phyloP scores from a whole-genome alignment of 2,888 invertebrate species.

The Megaustenia siamemsis region DNA sequence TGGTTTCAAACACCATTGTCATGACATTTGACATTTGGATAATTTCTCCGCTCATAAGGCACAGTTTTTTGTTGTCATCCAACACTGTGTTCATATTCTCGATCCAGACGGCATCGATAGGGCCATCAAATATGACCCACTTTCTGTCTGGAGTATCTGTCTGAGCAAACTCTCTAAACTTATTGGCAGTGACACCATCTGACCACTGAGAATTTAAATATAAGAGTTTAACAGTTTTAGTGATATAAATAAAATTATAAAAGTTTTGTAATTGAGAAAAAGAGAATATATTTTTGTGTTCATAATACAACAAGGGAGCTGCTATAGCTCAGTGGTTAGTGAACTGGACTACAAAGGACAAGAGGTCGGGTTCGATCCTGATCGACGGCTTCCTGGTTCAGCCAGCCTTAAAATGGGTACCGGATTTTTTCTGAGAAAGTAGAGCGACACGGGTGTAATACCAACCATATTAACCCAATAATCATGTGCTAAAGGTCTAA shows the following conservation, averaged over 20 bases:
- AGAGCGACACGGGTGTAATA: too few species aligned
- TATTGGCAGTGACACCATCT: slow-evolving; percentile 84
- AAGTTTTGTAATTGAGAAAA: background rate
- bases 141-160: slow-evolving; percentile 88
- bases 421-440: too few species aligned
- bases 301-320: too few species aligned
- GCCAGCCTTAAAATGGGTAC: too few species aligned
- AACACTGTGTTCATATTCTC: slow-evolving; percentile 81
- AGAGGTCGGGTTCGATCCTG: too few species aligned
- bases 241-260: background rate
- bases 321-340: too few species aligned
- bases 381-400: too few species aligned
- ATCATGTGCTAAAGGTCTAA: too few species aligned
- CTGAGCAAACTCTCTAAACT: slow-evolving; percentile 83
- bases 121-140: slow-evolving; percentile 87
- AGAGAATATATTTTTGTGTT: too few species aligned
- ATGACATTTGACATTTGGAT: slow-evolving; percentile 93
- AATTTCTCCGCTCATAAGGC: slow-evolving; percentile 97
- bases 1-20: slow-evolving; percentile 95
- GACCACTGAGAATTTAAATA: slow-evolving; percentile 82
- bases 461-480: too few species aligned
- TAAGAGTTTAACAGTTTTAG: background rate
- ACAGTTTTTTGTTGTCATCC: slow-evolving; percentile 84
- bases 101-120: slow-evolving; percentile 81
- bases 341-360: too few species aligned